Base-by-base conservation (phyloP, 2,113 vertebrate species). In the Mesitornis unicolor region DNA sequence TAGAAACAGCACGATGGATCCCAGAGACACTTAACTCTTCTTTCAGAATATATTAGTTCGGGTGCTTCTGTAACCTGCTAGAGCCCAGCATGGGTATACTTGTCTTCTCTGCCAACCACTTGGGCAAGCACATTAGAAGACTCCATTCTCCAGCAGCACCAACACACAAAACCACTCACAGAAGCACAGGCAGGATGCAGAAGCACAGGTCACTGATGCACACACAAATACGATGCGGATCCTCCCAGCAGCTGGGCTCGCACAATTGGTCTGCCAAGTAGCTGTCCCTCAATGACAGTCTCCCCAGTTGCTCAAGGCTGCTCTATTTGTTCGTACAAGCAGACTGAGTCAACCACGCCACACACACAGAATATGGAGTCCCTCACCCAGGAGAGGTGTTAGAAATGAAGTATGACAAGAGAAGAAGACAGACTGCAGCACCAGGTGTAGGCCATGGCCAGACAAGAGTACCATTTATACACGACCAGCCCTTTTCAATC, bases 221-320 rank as follows among this genome's bases (percentile, higher is more conserved):
- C 35, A 71, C 19, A 25, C 16, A 24, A 0, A 2, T 13, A 54
- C 9, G n/a, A 16, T 2, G 14, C 0, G 26, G 29, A 65, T 3
- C 43, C 20, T 33, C 53, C 18, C 38, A 47, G 54, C 22, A 38
- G 35, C 53, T 68, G 47, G 54, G 40, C 53, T 60, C 4, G 16
- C 38, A 54, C n/a, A 16, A 18, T 15, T 9, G 0, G 10, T 12
- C 54, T 50, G 42, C 35, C 7, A 7, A 47, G 29, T 4, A 29
- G 38, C 9, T 28, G n/a, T 15, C 3, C 14, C 36, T 38, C 38
- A 11, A 31, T 50, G 7, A 33, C 42, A 17, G 26, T 20, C 19
- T 50, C 22, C 13, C 31, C 40, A n/a, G 36, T 22, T 56, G 53
- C 50, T 15, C 28, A 43, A 24, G 29, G 28, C 26, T 15, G 13